Evolutionary conservation across 2,888 invertebrate genomes (phyloP), one percentile per base, ranked within the genome.

Genomic region (Chloroclystis v-ata): DNA sequence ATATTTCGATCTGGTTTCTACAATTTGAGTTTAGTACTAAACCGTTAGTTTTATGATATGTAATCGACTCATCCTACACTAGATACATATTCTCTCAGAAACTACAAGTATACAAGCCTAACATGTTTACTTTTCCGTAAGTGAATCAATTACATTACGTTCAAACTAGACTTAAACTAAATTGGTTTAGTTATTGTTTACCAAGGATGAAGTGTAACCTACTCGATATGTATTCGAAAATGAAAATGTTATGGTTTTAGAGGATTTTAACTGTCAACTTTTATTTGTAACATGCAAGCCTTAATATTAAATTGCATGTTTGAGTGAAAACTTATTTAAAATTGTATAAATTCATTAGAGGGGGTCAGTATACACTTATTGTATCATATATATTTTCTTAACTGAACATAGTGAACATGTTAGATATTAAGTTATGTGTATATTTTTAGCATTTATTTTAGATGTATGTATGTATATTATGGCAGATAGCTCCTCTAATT

Each of bases 371-470:
- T 20, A 66, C 58, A 61, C 52, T 49, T 53, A 57, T 53, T 64
- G 58, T 64, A 63, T 61, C 57, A 56, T 57, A 62, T 65, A 63
- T 64, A 64, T 1, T 66, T 64, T 61, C 57, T 47, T 59, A 53
- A 59, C 61, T 61, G 63, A 65, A 61, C n/a, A 61, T 54, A 43
- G 2, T 13, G 28, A 25, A 35, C 37, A 26, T 42, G 52, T 40
- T 70, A 69, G 65, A 52, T 57, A 46, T 62, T 71, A 69, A 62
- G 60, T 61, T 54, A 67, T 43, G 54, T 75, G 75, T 75, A 75
- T 69, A 76, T 71, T 72, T 63, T 68, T 73, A 75, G 74, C 72
- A 73, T 74, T 72, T 72, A 70, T 68, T 69, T 65, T 70, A 72
- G 65, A 61, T 63, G 49, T 68, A 71, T 62, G 52, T 67, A 67